Base-by-base conservation (phyloP, 2,113 vertebrate species). In the Leucosticte australis region DNA sequence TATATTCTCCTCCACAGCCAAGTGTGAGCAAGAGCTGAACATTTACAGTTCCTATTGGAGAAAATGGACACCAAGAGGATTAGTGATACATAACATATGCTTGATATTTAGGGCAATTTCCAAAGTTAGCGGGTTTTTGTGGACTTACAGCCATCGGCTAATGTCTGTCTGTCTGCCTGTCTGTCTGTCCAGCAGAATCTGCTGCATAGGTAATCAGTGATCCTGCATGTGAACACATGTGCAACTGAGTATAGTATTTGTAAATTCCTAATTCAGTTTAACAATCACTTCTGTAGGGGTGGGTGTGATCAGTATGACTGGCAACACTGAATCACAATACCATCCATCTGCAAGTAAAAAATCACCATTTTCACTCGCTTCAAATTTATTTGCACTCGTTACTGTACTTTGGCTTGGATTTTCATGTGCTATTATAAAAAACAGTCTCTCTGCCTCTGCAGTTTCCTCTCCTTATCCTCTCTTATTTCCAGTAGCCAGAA, bases 31-130 rank as follows among this genome's bases (percentile, higher is more conserved):
- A 77, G 46, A 85, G 63, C 78, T 69, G 57, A 91, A 87, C 59
- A 53, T 63, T 89, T 70, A 42, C 47, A 90, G 57, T 65, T 89
- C 77, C 74, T 68, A 0, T 8, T 69, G 89, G 33, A 91, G 77
- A 91, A 95, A 94, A 87, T 50, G 53, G 57, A 91, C 86, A 55
- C 59, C 85, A 82, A 70, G 46, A 84, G 67, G 74, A 87, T 95
- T 89, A 87, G 41, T 10, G 16, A 18, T n/a, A 79, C 8, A 6
- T 75, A 75, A 57, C 81, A 85, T 80, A 77, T 46, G 46, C 46
- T 65, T 71, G 37, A 56, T 90, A 85, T 91, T 91, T 92, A 89
- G 84, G 87, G 70, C 67, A 69, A 26, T 73, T 92, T 94, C 77
- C 27, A 39, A 89, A 83, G 49, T 87, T 46, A 22, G 28, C 2